Percentiles rank a stretch among this genome's conserved stretches.
Conservation (phyloP, 2,888 invertebrate genomes). For the Amiota communis region DNA sequence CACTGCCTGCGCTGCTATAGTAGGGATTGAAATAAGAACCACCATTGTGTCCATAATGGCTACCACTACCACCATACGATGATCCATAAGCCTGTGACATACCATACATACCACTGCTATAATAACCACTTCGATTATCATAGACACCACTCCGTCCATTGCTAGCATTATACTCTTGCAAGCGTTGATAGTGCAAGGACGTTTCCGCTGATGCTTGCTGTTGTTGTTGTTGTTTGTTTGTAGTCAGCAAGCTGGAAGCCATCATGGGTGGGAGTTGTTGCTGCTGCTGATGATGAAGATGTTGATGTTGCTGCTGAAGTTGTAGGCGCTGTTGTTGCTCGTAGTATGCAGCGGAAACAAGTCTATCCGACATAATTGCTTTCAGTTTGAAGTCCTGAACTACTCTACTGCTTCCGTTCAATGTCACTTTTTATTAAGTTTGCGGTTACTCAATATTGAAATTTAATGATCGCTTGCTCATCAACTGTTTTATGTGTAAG, state of each 20-base stretch:
- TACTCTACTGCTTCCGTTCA: neutral
- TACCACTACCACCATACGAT: conserved; percentile 41
- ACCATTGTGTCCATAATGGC: conserved; percentile 36
- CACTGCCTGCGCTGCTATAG: conserved; percentile 5
- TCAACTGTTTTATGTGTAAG: neutral
- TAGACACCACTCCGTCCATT: conserved; percentile 35
- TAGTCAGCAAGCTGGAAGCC: conserved; percentile 6
- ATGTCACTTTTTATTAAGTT: neutral
- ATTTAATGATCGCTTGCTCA: neutral
- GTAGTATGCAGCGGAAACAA: neutral
- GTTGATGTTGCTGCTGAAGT: too few relatives aligned
- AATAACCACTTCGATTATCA: conserved; percentile 20
- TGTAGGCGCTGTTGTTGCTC: conserved; percentile 33
- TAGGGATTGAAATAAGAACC: conserved; percentile 3
- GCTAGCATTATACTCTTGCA: conserved; percentile 44
- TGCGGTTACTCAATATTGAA: conserved; percentile 1
- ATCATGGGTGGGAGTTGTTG: conserved; percentile 19
- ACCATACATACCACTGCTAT: conserved; percentile 45
- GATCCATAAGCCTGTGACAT: conserved; percentile 34
- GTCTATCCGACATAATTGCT: conserved; percentile 21
- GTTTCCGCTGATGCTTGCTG: conserved; percentile 25
- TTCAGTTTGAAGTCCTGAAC: neutral
- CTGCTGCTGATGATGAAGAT: conserved; percentile 21
- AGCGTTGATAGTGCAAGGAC: conserved; percentile 5
- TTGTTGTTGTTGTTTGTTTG: conserved; percentile 14